phyloP scores from a whole-genome alignment of 2,113 vertebrate species.

The Guaruba guarouba region DNA sequence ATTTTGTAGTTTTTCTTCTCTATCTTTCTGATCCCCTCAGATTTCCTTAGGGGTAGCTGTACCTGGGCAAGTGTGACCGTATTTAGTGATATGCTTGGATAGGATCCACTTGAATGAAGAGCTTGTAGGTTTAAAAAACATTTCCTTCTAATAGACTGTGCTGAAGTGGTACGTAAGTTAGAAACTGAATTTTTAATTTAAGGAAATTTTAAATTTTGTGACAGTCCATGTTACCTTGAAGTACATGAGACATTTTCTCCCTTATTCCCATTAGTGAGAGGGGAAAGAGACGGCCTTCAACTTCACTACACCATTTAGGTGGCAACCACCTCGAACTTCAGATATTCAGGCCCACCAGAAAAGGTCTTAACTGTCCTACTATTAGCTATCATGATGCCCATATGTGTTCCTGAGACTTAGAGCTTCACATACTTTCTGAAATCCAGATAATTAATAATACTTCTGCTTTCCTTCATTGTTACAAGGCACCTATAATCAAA shows the following conservation, averaged over 20 bases:
- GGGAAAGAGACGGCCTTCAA: not conserved
- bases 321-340: not conserved
- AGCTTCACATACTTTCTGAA: not conserved
- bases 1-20: not conserved
- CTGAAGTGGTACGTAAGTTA: not conserved
- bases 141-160: not conserved
- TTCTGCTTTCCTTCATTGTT: not conserved
- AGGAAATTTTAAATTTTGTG: not conserved
- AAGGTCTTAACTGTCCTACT: not conserved
- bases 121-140: not conserved
- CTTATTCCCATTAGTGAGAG: not conserved
- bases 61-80: not conserved
- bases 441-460: not conserved
- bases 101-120: not conserved
- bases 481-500: not conserved
- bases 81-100: not conserved
- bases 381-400: not conserved
- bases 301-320: not conserved
- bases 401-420: not conserved
- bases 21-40: not conserved
- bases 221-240: not conserved
- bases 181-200: not conserved
- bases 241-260: not conserved
- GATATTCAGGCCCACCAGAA: not conserved
- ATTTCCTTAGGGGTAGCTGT: not conserved